Conservation (phyloP, 2,797 vertebrate species). For the Epinephelus coioides region DNA sequence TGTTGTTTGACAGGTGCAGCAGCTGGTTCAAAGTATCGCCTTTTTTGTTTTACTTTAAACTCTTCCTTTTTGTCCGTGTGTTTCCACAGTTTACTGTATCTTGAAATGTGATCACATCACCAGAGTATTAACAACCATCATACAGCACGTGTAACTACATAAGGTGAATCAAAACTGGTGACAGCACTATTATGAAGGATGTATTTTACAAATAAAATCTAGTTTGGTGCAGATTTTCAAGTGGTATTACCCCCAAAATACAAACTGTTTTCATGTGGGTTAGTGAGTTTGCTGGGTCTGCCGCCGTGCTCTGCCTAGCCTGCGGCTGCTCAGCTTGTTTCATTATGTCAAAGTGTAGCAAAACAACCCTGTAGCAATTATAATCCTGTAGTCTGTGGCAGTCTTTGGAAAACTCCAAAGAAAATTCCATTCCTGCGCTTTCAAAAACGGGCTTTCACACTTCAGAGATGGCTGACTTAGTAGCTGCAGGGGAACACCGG, state of each 20-base stretch:
- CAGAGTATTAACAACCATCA: not conserved
- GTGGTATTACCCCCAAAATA: conserved; percentile 25
- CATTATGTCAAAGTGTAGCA: conserved; percentile 79
- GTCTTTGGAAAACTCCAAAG: conserved; percentile 72
- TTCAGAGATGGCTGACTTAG: conserved; percentile 77
- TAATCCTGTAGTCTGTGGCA: conserved; percentile 76
- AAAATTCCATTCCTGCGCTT: conserved; percentile 77
- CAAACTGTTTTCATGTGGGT: conserved; percentile 34
- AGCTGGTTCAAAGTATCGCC: not conserved
- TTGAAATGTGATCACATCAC: not conserved
- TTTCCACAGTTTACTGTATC: conserved; percentile 3
- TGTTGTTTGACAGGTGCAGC: not conserved
- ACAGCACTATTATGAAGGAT: not conserved
- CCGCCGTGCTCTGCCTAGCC: conserved; percentile 42
- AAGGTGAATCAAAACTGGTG: not conserved
- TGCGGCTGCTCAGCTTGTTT: conserved; percentile 71
- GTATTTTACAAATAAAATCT: conserved; percentile 11
- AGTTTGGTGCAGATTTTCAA: conserved; percentile 29
- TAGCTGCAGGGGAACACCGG: conserved; percentile 69
- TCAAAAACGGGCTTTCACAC: conserved; percentile 79
- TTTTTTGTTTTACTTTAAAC: not conserved
- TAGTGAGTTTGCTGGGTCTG: conserved; percentile 30
- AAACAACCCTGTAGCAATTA: conserved; percentile 79
- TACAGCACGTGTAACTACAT: not conserved
- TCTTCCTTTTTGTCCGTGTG: not conserved